A percentile compares a stretch with the other conserved stretches of the same genome.
Evolutionary conservation across 2,113 vertebrate genomes (phyloP).

Genomic region (Rhineura floridana): DNA sequence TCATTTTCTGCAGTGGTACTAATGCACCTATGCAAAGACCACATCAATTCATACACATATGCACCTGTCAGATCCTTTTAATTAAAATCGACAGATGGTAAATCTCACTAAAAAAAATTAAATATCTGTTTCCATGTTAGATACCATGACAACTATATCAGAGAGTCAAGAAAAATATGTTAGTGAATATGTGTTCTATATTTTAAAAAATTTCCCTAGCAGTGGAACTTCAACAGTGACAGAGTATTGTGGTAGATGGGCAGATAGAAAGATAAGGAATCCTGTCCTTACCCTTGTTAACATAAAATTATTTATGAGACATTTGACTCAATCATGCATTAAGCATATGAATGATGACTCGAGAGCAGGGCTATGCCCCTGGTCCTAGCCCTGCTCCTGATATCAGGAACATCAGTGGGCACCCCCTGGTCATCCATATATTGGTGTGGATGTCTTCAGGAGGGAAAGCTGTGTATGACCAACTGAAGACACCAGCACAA

Average conservation of each 20-base stretch:
- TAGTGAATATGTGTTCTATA: not conserved
- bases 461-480: too few relatives aligned
- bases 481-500: too few relatives aligned
- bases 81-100: constrained; percentile 1
- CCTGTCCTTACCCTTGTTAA: not conserved
- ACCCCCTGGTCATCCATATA: not conserved
- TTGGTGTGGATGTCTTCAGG: too few relatives aligned
- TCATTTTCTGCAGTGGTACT: not conserved
- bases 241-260: not conserved
- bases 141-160: constrained; percentile 2
- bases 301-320: not conserved
- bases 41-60: constrained; percentile 1
- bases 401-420: not conserved
- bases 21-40: constrained; percentile 1
- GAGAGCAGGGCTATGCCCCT: not conserved
- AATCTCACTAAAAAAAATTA: not conserved
- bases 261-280: not conserved
- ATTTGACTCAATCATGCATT: not conserved
- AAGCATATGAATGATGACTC: not conserved
- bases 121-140: not conserved
- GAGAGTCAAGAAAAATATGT: not conserved
- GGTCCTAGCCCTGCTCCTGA: not conserved
- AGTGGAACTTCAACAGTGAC: too few relatives aligned
- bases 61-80: constrained; percentile 13
- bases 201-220: not conserved